Conservation (phyloP, 2,797 vertebrate species). For the Pampus argenteus region DNA sequence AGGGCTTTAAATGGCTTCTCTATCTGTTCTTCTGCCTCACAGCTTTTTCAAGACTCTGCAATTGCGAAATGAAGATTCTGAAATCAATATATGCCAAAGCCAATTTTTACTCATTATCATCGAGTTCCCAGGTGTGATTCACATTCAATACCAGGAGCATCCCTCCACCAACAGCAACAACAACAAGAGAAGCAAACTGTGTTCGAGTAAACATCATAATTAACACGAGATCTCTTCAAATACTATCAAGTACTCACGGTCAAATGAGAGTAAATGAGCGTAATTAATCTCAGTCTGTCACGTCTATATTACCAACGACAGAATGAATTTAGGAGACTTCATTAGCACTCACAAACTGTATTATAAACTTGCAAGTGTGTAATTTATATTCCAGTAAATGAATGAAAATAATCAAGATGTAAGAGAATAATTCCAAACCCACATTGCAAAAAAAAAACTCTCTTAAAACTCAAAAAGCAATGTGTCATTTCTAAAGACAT, state of each 20-base stretch:
- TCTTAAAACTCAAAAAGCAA: neutral
- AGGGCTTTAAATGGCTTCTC: constrained; percentile 82
- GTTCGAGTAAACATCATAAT: constrained; percentile 47
- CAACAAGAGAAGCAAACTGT: constrained; percentile 67
- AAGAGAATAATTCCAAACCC: constrained; percentile 25
- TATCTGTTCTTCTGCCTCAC: constrained; percentile 78
- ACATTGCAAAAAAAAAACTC: neutral
- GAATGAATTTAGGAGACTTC: constrained; percentile 10
- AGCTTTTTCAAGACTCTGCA: constrained; percentile 81
- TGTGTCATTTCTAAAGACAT: neutral
- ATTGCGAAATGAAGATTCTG: constrained; percentile 85
- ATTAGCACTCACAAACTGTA: neutral
- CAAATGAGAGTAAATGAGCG: constrained; percentile 56
- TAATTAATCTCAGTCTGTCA: constrained; percentile 45
- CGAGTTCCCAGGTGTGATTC: constrained; percentile 87
- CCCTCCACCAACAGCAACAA: constrained; percentile 71
- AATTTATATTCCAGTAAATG: constrained; percentile 12
- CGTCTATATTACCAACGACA: constrained; percentile 7
- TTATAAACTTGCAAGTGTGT: constrained; percentile 15
- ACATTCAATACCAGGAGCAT: constrained; percentile 86
- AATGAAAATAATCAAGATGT: constrained; percentile 4
- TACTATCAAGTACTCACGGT: constrained; percentile 9
- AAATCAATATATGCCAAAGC: constrained; percentile 89
- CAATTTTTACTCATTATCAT: constrained; percentile 88
- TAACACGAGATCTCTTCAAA: constrained; percentile 44